A percentile compares a stretch with the other conserved stretches of the same genome.
Conservation (phyloP, 2,888 invertebrate genomes). For the Apeira syringaria region DNA sequence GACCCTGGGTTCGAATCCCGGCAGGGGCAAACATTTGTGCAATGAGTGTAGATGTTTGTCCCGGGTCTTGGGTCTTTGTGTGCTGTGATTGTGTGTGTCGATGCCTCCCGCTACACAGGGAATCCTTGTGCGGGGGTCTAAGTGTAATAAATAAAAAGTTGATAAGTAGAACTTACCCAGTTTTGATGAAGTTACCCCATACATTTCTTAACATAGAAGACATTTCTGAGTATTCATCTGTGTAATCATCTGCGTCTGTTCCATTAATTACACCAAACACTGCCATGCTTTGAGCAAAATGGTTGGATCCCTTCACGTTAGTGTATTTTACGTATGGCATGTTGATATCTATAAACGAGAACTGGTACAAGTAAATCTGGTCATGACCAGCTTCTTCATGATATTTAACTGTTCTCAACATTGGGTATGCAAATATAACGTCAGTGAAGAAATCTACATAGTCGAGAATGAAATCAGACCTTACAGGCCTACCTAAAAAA, state of each 20-base stretch:
- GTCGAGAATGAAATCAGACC: slow-evolving; percentile 13
- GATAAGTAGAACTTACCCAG: slow-evolving; percentile 3
- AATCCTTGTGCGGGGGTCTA: too few relatives aligned
- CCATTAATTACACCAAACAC: slow-evolving; percentile 36
- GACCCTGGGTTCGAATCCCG: too few relatives aligned
- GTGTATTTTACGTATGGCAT: slow-evolving; percentile 30
- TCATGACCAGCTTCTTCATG: slow-evolving; percentile 41
- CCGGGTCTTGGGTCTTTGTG: too few relatives aligned
- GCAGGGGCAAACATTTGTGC: too few relatives aligned
- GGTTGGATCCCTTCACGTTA: slow-evolving; percentile 39
- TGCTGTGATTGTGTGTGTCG: too few relatives aligned
- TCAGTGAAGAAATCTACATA: slow-evolving; percentile 37
- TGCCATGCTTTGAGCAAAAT: slow-evolving; percentile 40
- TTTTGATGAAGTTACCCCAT: slow-evolving; percentile 10
- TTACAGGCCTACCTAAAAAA: slow-evolving; percentile 38
- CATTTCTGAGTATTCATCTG: neutral
- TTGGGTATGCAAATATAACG: slow-evolving; percentile 32
- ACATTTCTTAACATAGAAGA: neutral
- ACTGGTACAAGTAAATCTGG: slow-evolving; percentile 41
- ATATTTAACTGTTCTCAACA: slow-evolving; percentile 33
- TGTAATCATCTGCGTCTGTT: slow-evolving; percentile 28
- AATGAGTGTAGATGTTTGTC: too few relatives aligned
- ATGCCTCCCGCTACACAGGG: too few relatives aligned
- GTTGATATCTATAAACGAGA: slow-evolving; percentile 38
- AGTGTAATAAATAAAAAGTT: too few relatives aligned